Conservation (phyloP, 2,113 vertebrate genomes). For the Heterocephalus glaber region DNA sequence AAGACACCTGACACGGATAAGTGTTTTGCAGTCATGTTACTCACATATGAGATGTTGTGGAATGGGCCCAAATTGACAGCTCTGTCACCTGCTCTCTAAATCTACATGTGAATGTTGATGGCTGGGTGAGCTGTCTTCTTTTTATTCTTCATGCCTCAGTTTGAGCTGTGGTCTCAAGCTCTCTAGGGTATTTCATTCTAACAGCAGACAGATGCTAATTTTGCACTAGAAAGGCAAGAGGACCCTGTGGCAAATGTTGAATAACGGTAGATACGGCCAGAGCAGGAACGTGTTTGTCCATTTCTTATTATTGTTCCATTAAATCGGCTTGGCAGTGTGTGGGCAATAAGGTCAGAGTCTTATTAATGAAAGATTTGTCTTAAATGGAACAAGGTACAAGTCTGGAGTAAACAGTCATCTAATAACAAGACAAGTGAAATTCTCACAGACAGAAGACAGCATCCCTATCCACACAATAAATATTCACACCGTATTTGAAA, state of each 20-base stretch:
- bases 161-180: neutral
- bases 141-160: neutral
- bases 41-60: neutral
- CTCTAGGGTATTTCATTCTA: slow-evolving; percentile 36
- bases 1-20: neutral
- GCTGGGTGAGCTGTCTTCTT: neutral
- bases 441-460: slow-evolving; percentile 6
- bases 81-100: neutral
- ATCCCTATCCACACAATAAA: neutral
- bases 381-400: neutral
- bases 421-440: neutral
- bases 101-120: neutral
- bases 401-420: slow-evolving; percentile 4
- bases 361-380: slow-evolving; percentile 35
- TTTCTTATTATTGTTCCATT: slow-evolving; percentile 20
- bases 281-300: neutral
- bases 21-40: neutral
- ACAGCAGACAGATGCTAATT: neutral
- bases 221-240: neutral
- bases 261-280: neutral
- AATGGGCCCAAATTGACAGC: neutral
- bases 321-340: neutral
- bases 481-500: neutral
- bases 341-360: neutral
- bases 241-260: neutral